Evolutionary conservation across 1,140 invertebrate species (phyloP).

Genomic region (Helicoverpa zea): DNA sequence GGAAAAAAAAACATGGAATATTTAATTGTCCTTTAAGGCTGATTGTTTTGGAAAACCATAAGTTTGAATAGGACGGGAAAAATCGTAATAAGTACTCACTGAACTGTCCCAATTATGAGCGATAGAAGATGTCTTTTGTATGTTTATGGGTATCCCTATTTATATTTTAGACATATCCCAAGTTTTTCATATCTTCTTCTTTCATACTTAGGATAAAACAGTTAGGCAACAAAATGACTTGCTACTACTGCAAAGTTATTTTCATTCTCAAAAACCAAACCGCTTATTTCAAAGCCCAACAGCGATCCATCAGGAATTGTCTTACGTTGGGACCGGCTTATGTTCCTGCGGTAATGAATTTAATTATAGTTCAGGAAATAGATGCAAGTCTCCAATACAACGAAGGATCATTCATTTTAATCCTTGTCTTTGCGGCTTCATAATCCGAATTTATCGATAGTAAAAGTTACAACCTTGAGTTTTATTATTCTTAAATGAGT

Average conservation of each 20-base stretch:
- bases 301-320: background rate
- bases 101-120: too few species aligned
- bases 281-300: slow-evolving; percentile 34
- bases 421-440: background rate
- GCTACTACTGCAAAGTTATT: too few species aligned
- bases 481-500: too few species aligned
- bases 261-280: background rate
- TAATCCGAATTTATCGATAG: background rate
- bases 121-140: too few species aligned
- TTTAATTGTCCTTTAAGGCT: background rate
- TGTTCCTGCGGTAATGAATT: slow-evolving; percentile 16
- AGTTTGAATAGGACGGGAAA: too few species aligned
- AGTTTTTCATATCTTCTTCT: too few species aligned
- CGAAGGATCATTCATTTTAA: background rate
- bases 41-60: background rate
- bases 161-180: too few species aligned
- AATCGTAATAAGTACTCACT: background rate
- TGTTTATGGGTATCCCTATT: too few species aligned
- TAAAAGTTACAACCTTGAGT: too few species aligned
- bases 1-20: background rate
- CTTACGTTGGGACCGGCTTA: background rate
- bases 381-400: background rate
- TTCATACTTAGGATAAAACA: too few species aligned
- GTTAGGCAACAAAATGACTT: too few species aligned
- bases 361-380: slow-evolving; percentile 43